A percentile compares a stretch with the other conserved stretches of the same genome.
phyloP scores from a whole-genome alignment of 2,888 invertebrate genomes.

The Sphaerophoria taeniata region DNA sequence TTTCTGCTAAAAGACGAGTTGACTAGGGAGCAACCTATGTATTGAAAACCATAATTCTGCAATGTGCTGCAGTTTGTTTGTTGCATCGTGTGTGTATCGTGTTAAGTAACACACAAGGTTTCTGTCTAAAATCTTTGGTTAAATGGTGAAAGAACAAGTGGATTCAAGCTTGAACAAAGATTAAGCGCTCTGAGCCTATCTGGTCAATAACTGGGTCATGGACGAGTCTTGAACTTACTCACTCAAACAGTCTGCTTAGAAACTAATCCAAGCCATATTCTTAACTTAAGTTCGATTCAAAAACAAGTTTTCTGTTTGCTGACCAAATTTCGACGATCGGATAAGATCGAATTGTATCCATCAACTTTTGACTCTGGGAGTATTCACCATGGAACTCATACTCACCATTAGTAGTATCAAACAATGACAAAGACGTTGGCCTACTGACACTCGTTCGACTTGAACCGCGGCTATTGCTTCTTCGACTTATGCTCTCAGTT shows the following conservation, averaged over 20 bases:
- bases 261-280: constrained; percentile 22
- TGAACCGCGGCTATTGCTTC: constrained; percentile 45
- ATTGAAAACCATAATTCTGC: constrained; percentile 16
- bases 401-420: constrained; percentile 49
- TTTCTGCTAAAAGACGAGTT: constrained; percentile 33
- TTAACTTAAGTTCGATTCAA: constrained; percentile 10
- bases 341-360: neutral
- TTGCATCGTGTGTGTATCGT: constrained; percentile 51
- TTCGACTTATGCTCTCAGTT: constrained; percentile 18
- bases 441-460: constrained; percentile 56
- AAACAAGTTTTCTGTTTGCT: constrained; percentile 39
- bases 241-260: constrained; percentile 20
- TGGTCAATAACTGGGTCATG: constrained; percentile 44
- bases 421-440: constrained; percentile 33
- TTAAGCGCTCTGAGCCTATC: neutral
- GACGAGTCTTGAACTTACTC: constrained; percentile 29
- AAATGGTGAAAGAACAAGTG: constrained; percentile 47
- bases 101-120: constrained; percentile 66
- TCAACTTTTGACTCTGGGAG: neutral
- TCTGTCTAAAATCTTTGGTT: neutral
- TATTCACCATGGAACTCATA: constrained; percentile 11
- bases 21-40: too few relatives aligned
- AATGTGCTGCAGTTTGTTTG: constrained; percentile 8
- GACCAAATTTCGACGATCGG: constrained; percentile 12
- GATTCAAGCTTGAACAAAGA: constrained; percentile 8